Conservation (phyloP, 2,113 vertebrate species). For the Morone saxatilis region DNA sequence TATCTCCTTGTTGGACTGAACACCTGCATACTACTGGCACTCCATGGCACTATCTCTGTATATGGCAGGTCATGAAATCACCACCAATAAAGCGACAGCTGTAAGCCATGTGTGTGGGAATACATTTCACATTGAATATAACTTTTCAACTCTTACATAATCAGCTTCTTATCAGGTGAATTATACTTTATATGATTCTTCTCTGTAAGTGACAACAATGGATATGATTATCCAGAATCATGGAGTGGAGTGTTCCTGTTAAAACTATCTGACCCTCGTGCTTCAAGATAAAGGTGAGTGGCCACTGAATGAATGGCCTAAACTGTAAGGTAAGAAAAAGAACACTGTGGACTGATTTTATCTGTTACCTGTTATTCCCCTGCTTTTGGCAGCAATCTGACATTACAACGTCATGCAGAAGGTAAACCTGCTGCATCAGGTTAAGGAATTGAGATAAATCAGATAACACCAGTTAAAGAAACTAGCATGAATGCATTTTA, state of each 20-base stretch:
- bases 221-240: background rate
- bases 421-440: background rate
- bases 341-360: no score
- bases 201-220: background rate
- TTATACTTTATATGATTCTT: background rate
- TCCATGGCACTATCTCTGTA: background rate
- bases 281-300: background rate
- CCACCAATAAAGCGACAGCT: no score
- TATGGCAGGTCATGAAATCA: constrained; percentile 8
- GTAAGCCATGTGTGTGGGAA: background rate
- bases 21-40: background rate
- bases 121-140: background rate
- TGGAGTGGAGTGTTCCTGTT: background rate
- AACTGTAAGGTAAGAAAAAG: background rate
- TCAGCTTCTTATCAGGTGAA: constrained; percentile 16
- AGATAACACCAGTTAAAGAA: background rate
- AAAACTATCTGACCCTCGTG: background rate
- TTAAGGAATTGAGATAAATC: background rate
- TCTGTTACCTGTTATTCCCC: no score
- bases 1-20: background rate
- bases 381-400: no score
- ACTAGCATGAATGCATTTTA: background rate
- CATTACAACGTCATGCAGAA: no score
- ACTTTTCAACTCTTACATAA: background rate
- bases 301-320: background rate